Evolutionary conservation across 2,888 invertebrate genomes (phyloP).

Genomic region (Drosophila mimetica): DNA sequence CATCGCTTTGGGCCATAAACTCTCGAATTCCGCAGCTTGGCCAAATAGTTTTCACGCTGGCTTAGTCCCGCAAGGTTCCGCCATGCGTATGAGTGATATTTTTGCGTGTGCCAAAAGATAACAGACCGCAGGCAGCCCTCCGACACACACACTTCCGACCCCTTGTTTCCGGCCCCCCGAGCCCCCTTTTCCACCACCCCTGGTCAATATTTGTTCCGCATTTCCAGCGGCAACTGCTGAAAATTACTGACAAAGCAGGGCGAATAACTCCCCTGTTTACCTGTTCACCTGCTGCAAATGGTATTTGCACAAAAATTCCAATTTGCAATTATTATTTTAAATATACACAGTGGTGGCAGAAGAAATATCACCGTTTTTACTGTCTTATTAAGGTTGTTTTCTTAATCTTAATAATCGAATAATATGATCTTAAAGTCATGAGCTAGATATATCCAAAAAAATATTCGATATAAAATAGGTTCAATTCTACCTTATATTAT

Average conservation of each 20-base stretch:
- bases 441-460: too few relatives aligned
- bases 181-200: neutral
- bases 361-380: too few relatives aligned
- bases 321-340: slow-evolving; percentile 30
- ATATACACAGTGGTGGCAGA: neutral
- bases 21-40: slow-evolving; percentile 1
- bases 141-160: slow-evolving; percentile 1
- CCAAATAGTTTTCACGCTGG: slow-evolving; percentile 37
- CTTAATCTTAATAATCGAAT: too few relatives aligned
- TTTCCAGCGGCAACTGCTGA: slow-evolving; percentile 25
- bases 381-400: too few relatives aligned
- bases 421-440: too few relatives aligned
- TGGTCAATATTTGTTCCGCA: slow-evolving; percentile 25
- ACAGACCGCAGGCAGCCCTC: slow-evolving; percentile 33
- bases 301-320: slow-evolving; percentile 42
- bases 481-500: too few relatives aligned
- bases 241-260: slow-evolving; percentile 14
- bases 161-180: neutral
- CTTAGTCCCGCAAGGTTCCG: slow-evolving; percentile 17
- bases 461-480: too few relatives aligned
- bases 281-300: slow-evolving; percentile 21
- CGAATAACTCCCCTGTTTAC: slow-evolving; percentile 1
- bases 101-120: slow-evolving; percentile 45
- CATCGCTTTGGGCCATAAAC: neutral
- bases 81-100: slow-evolving; percentile 57